These are phyloP conservation scores for Eugnorisma glareosa DNA, from an alignment of 2,888 invertebrate species.

Conservation along the genomic window DNA sequence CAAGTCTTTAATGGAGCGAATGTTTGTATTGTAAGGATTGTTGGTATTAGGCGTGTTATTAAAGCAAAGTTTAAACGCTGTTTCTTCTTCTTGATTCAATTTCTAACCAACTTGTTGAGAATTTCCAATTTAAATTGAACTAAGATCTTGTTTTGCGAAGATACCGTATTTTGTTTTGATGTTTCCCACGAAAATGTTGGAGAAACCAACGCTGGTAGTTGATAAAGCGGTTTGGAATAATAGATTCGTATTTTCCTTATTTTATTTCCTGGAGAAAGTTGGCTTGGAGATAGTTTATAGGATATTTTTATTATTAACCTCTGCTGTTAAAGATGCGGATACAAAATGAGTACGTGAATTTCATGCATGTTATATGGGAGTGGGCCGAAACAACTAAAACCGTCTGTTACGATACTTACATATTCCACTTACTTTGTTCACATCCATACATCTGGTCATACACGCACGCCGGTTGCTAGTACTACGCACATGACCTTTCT, in stretches of 20 bases:
- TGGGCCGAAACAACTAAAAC: too few relatives aligned
- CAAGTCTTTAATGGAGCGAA: conserved; percentile 74
- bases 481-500: too few relatives aligned
- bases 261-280: neutral
- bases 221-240: neutral
- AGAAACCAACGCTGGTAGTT: conserved; percentile 7
- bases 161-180: conserved; percentile 22
- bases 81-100: conserved; percentile 63
- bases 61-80: conserved; percentile 67
- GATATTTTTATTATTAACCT: neutral
- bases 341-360: too few relatives aligned
- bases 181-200: conserved; percentile 22
- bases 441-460: too few relatives aligned
- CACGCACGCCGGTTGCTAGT: too few relatives aligned
- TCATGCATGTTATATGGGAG: too few relatives aligned
- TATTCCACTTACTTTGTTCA: too few relatives aligned
- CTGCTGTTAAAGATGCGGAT: neutral
- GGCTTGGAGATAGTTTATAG: neutral
- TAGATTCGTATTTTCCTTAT: neutral
- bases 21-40: conserved; percentile 71
- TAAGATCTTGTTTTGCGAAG: conserved; percentile 26
- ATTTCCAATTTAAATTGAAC: conserved; percentile 42
- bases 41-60: conserved; percentile 66
- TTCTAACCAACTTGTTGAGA: conserved; percentile 39
- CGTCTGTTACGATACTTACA: too few relatives aligned